phyloP scores from a whole-genome alignment of 1,140 invertebrate genomes.

The Panonychus citri region DNA sequence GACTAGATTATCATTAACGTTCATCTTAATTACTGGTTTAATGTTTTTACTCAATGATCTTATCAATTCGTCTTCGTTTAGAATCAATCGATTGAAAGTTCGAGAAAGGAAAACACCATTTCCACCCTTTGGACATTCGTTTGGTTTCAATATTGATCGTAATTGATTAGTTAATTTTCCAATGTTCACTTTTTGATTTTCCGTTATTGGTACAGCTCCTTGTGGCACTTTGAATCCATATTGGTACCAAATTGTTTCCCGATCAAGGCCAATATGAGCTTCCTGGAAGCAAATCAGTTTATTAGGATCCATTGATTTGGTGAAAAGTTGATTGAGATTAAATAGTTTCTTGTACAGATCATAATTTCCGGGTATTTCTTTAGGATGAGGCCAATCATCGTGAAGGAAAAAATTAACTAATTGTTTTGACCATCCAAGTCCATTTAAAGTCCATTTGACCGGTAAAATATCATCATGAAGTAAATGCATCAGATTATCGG shows the following conservation, averaged over 20 bases:
- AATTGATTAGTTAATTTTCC: background rate
- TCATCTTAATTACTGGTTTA: background rate
- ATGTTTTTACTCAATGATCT: constrained; percentile 13
- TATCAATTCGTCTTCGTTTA: constrained; percentile 26
- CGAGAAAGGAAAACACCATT: constrained; percentile 22
- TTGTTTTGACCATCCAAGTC: constrained; percentile 12
- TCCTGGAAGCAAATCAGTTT: constrained; percentile 23
- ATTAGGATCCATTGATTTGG: background rate
- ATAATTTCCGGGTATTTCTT: background rate
- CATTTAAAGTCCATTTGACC: constrained; percentile 22
- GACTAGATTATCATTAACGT: background rate
- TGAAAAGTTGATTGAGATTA: background rate
- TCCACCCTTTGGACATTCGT: background rate
- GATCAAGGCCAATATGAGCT: constrained; percentile 22
- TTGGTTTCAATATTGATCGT: background rate
- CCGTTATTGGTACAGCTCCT: constrained; percentile 18
- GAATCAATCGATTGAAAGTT: constrained; percentile 25
- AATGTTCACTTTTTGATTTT: constrained; percentile 4
- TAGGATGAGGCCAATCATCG: constrained; percentile 3
- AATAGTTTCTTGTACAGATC: background rate
- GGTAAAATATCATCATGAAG: constrained; percentile 33
- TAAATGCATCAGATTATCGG: constrained; percentile 33
- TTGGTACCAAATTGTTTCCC: constrained; percentile 26
- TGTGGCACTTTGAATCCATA: constrained; percentile 29
- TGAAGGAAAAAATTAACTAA: background rate